phyloP scores from a whole-genome alignment of 1,140 invertebrate species.

The Sycobia sp. region DNA sequence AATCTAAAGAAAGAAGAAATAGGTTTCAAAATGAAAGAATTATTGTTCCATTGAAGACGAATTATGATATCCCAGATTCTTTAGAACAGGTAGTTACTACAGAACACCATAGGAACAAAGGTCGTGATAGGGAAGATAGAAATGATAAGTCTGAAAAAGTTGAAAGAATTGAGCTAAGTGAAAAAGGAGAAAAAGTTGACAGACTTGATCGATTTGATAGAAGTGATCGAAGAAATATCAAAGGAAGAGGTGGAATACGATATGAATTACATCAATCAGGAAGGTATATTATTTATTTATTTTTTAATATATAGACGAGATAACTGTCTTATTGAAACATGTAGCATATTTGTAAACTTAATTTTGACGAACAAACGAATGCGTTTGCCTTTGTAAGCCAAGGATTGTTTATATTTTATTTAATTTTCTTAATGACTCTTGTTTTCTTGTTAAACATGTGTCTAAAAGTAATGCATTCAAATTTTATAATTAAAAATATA shows the following conservation, averaged over 20 bases:
- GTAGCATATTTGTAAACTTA: background rate
- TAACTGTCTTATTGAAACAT: background rate
- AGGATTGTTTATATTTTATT: no score
- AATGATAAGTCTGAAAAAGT: slow-evolving; percentile 40
- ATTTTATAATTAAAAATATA: background rate
- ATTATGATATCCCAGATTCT: slow-evolving; percentile 54
- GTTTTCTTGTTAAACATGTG: no score
- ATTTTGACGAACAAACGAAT: background rate
- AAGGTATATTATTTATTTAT: slow-evolving; percentile 32
- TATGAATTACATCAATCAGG: slow-evolving; percentile 38
- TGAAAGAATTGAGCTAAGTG: slow-evolving; percentile 43
- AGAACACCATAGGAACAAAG: slow-evolving; percentile 43
- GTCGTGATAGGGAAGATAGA: slow-evolving; percentile 41
- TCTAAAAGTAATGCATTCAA: background rate
- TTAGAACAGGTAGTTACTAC: slow-evolving; percentile 53
- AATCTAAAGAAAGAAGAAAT: slow-evolving; percentile 54
- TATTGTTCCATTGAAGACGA: slow-evolving; percentile 50
- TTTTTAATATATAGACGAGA: background rate
- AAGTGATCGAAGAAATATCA: slow-evolving; percentile 43
- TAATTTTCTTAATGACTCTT: background rate
- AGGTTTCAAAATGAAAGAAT: slow-evolving; percentile 56
- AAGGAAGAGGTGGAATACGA: slow-evolving; percentile 45
- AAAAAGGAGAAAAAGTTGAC: slow-evolving; percentile 41
- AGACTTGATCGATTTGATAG: slow-evolving; percentile 41
- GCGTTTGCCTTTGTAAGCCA: no score